Evolutionary conservation across 2,113 vertebrate species (phyloP).

Genomic region (Butorides virescens): DNA sequence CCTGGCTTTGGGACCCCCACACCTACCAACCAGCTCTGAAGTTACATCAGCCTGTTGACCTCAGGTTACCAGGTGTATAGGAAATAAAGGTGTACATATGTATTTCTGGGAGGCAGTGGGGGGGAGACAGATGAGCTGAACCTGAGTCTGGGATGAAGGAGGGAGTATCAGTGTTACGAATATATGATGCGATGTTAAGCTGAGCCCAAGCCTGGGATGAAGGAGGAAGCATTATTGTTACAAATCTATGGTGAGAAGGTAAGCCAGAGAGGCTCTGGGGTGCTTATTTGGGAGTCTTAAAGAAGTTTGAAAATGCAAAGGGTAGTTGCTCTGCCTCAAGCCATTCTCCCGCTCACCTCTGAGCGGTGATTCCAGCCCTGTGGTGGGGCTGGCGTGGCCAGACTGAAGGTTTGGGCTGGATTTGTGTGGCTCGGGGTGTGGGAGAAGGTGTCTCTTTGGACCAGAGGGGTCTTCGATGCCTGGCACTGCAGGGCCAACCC

Average conservation of each 20-base stretch:
- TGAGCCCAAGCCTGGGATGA: neutral
- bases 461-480: neutral
- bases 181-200: neutral
- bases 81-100: neutral
- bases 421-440: fast-evolving
- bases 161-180: neutral
- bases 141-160: neutral
- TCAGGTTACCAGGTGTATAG: neutral
- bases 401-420: neutral
- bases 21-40: neutral
- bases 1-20: neutral
- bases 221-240: neutral
- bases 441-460: neutral
- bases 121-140: neutral
- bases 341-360: fast-evolving
- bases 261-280: neutral
- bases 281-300: neutral
- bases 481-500: neutral
- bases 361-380: fast-evolving
- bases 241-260: neutral
- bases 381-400: neutral
- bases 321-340: neutral
- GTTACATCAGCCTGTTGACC: neutral
- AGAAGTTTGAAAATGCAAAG: fast-evolving
- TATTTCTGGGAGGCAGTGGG: neutral